A percentile compares a stretch with the other conserved stretches of the same genome.
Conservation (phyloP, 2,113 vertebrate species). For the Sprattus sprattus region DNA sequence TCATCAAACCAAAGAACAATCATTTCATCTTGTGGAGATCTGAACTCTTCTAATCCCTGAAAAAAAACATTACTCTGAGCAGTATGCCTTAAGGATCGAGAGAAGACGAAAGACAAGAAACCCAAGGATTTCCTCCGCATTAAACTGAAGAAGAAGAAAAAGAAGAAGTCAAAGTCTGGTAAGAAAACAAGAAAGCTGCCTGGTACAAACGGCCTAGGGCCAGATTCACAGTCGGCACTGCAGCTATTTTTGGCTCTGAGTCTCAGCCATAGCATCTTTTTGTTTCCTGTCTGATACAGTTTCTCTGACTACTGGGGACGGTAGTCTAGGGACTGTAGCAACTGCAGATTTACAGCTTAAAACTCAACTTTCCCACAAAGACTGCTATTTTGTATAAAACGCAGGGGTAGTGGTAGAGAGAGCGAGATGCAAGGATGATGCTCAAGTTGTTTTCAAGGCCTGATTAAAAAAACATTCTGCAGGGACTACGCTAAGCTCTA, state of each 20-base stretch:
- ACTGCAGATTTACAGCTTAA: not conserved
- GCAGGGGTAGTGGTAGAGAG: not conserved
- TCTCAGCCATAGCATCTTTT: not conserved
- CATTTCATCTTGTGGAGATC: not conserved
- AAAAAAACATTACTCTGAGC: not conserved
- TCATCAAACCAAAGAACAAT: not conserved
- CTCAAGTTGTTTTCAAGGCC: not conserved
- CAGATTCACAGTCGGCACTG: not conserved
- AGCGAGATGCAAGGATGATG: not conserved
- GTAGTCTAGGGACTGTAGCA: not conserved
- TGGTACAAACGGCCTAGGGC: not conserved
- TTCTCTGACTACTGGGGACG: not conserved
- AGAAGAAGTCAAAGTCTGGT: slow-evolving; percentile 87
- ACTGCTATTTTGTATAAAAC: not conserved
- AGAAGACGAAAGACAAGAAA: slow-evolving; percentile 86
- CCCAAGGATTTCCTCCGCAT: slow-evolving; percentile 83
- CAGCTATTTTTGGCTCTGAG: not conserved
- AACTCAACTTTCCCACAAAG: not conserved
- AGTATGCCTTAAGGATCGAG: slow-evolving; percentile 77
- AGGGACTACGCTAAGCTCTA: not conserved
- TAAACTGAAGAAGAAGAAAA: slow-evolving; percentile 92
- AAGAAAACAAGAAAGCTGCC: slow-evolving; percentile 54
- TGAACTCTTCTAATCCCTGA: not conserved
- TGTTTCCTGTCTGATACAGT: not conserved
- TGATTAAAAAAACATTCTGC: not conserved